Evolutionary conservation across 2,797 vertebrate genomes (phyloP), one percentile per base, ranked within the genome.

Genomic region (Lepilemur ruficaudatus): DNA sequence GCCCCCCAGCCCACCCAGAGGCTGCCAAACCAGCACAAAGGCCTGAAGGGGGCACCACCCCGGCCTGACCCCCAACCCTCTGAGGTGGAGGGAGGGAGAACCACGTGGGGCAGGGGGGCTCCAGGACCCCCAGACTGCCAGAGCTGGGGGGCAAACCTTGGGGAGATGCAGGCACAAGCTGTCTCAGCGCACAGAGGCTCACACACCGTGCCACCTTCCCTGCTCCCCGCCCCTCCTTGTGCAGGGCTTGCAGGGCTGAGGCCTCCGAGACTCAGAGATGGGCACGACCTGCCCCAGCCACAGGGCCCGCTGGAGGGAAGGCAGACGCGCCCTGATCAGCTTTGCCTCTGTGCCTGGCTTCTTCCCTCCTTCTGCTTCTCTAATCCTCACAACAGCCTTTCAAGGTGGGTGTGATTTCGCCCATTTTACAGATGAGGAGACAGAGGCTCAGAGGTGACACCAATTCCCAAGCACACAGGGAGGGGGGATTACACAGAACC

Each of bases 161-260:
- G 43, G 18, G 61, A 80, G 43, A 59, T 50, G 67, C 43, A 43
- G 88, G 30, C 35, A 20, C 12, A 0, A 5, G 81, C 10, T 8
- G 46, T 22, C 38, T 32, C 48, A 0, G 1, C 0, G 1, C 67
- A 43, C 55, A 80, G 25, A 57, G 5, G 78, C 30, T 28, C 75
- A 65, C 38, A 23, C 1, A 2, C 50, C 30, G 0, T 0, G 4
- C 11, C 0, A 2, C 32, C 38, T 52, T 20, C 0, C 4, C 28
- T 7, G 4, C 38, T 5, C 7, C 52, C 30, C 3, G 7, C 17
- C 38, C n/a, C 25, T 5, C 55, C 76, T 46, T 6, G 41, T 14
- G 9, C 30, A 15, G 30, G 38, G 35, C 25, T 18, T 73, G 28
- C 17, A 46, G 41, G 41, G 14, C 11, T 6, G 9, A 67, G 57